Evolutionary conservation across 2,888 invertebrate species (phyloP).

Genomic region (Gymnosoma rotundatum): DNA sequence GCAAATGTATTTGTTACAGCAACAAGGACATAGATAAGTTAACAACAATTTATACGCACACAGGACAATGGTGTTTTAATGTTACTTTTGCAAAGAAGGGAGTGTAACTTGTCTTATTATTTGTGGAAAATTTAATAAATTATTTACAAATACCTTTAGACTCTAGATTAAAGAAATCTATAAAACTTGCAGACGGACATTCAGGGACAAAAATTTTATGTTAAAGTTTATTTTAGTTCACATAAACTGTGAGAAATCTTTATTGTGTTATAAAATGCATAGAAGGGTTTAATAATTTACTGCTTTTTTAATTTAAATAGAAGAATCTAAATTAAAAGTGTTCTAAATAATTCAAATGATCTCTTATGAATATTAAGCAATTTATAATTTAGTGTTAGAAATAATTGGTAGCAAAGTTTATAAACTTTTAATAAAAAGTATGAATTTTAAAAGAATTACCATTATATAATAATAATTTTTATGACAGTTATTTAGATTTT

Average conservation of each 20-base stretch:
- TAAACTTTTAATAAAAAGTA: too few relatives aligned
- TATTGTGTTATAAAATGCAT: background rate
- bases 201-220: background rate
- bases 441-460: too few relatives aligned
- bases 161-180: background rate
- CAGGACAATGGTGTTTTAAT: constrained; percentile 48
- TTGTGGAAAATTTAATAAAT: constrained; percentile 6
- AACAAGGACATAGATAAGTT: constrained; percentile 62
- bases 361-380: too few relatives aligned
- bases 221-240: background rate
- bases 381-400: too few relatives aligned
- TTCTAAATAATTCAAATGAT: too few relatives aligned
- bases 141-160: background rate
- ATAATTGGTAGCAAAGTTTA: too few relatives aligned
- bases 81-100: background rate
- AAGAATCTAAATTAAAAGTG: too few relatives aligned
- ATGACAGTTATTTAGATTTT: too few relatives aligned
- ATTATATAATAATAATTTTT: too few relatives aligned
- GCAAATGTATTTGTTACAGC: constrained; percentile 10
- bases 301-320: too few relatives aligned
- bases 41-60: constrained; percentile 43
- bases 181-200: constrained; percentile 1
- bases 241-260: too few relatives aligned
- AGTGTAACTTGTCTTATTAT: background rate
- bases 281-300: background rate